phyloP scores from a whole-genome alignment of 2,888 invertebrate species.

The Agriopis leucophaearia region DNA sequence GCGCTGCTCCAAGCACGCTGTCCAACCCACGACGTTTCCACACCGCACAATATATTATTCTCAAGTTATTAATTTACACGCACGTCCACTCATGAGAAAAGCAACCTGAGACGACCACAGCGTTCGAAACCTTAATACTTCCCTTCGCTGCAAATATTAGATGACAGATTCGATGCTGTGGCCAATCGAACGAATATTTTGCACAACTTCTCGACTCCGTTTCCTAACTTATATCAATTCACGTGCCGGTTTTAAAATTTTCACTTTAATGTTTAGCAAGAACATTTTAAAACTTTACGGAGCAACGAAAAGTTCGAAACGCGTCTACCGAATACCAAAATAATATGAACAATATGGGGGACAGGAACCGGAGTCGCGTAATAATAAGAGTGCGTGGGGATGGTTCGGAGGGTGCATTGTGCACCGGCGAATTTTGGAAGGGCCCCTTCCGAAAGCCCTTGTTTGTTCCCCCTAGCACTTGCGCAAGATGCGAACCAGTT shows the following conservation, averaged over 20 bases:
- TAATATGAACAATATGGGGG: conserved; percentile 85
- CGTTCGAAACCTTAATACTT: conserved; percentile 86
- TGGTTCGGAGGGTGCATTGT: conserved; percentile 86
- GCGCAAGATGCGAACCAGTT: conserved; percentile 86
- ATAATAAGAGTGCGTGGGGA: conserved; percentile 86
- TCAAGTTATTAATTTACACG: conserved; percentile 85
- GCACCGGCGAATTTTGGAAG: conserved; percentile 86
- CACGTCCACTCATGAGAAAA: conserved; percentile 86
- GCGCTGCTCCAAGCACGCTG: conserved; percentile 69
- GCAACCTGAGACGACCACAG: conserved; percentile 86
- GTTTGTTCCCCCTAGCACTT: conserved; percentile 82
- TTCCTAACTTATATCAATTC: conserved; percentile 45
- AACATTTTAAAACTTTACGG: conserved; percentile 53
- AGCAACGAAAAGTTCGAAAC: conserved; percentile 67
- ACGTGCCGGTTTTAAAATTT: conserved; percentile 42
- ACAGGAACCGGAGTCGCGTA: conserved; percentile 82
- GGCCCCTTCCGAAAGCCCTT: conserved; percentile 81
- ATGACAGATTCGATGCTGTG: conserved; percentile 79
- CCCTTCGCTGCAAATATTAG: conserved; percentile 85
- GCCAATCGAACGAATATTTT: conserved; percentile 71
- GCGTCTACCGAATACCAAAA: conserved; percentile 80
- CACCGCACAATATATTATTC: conserved; percentile 75
- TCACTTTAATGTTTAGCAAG: conserved; percentile 37
- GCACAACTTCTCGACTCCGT: conserved; percentile 59
- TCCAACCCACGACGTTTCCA: conserved; percentile 73